Evolutionary conservation across 2,888 invertebrate species (phyloP).

Genomic region (Zygaena filipendulae): DNA sequence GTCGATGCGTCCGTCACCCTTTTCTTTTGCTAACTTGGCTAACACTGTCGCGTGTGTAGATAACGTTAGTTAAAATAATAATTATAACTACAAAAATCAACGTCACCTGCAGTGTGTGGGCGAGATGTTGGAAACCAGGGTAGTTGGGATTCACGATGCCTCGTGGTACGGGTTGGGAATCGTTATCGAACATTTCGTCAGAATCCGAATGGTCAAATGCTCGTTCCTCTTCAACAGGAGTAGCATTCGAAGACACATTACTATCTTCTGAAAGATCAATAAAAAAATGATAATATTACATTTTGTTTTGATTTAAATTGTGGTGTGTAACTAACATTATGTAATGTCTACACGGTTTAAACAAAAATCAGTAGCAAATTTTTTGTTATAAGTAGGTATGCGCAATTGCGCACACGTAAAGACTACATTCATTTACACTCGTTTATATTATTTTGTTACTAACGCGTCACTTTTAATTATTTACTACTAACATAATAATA

Average conservation of each 20-base stretch:
- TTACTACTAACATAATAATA: no score
- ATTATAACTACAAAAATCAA: no score
- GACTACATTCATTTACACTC: no score
- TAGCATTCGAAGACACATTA: slow-evolving; percentile 35
- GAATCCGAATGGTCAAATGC: slow-evolving; percentile 68
- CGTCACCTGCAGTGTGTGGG: slow-evolving; percentile 74
- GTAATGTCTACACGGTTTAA: no score
- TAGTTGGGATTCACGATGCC: slow-evolving; percentile 88
- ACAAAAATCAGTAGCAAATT: no score
- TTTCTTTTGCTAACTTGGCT: no score
- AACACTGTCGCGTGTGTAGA: no score
- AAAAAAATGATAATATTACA: slow-evolving; percentile 9
- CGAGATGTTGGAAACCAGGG: slow-evolving; percentile 85
- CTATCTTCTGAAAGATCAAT: slow-evolving; percentile 23
- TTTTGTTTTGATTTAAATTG: no score
- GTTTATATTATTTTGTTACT: no score
- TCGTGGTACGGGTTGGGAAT: slow-evolving; percentile 57
- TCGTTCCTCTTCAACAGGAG: slow-evolving; percentile 63
- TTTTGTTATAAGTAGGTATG: slow-evolving; percentile 8
- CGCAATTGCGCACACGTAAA: slow-evolving; percentile 1
- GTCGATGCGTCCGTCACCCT: no score
- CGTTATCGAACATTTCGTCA: slow-evolving; percentile 60
- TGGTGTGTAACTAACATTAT: neutral
- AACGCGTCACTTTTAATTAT: no score
- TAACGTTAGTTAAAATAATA: no score